A percentile compares a stretch with the other conserved stretches of the same genome.
phyloP scores from a whole-genome alignment of 2,888 invertebrate species.

The Drosophila aldrichi region DNA sequence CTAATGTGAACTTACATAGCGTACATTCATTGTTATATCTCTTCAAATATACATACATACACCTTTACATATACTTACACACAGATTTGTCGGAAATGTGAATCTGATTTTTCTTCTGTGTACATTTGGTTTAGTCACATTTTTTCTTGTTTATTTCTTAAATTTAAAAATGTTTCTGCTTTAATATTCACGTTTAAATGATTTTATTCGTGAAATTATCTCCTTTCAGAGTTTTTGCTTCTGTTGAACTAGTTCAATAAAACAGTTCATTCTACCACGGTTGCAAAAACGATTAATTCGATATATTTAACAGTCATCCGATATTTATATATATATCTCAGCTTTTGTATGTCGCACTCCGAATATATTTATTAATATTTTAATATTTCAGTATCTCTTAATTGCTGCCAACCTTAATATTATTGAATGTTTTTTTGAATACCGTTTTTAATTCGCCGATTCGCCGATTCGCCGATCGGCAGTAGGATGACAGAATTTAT shows the following conservation, averaged over 20 bases:
- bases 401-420: too few relatives aligned
- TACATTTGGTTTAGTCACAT: not conserved
- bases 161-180: not conserved
- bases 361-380: too few relatives aligned
- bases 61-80: not conserved
- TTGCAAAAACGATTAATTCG: not conserved
- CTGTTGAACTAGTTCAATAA: constrained; percentile 25
- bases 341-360: not conserved
- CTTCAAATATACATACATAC: not conserved
- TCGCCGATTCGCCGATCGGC: too few relatives aligned
- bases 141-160: not conserved
- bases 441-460: too few relatives aligned
- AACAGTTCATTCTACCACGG: not conserved
- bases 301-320: not conserved
- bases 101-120: not conserved
- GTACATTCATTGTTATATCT: constrained; percentile 4
- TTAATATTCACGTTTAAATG: not conserved
- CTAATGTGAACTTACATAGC: constrained; percentile 12
- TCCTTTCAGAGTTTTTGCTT: constrained; percentile 16
- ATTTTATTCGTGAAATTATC: constrained; percentile 26
- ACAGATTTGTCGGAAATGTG: constrained; percentile 3
- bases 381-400: too few relatives aligned
- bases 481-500: too few relatives aligned
- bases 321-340: not conserved
- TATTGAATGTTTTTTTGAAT: too few relatives aligned